Conservation (phyloP, 2,113 vertebrate species). For the Alosa alosa region DNA sequence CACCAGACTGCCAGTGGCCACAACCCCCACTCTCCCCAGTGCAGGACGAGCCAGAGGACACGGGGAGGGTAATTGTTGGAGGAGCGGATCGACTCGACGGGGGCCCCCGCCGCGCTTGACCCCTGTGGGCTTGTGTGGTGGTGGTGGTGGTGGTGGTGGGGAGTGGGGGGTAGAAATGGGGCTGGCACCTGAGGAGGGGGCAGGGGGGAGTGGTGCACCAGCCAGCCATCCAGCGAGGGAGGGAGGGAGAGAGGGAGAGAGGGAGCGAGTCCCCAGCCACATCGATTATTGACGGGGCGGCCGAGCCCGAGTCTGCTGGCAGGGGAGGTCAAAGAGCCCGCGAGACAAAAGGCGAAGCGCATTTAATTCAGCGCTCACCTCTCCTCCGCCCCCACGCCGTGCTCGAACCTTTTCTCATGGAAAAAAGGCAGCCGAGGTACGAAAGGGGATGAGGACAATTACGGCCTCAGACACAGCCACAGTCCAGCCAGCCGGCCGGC, state of each 20-base stretch:
- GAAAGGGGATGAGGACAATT: conserved; percentile 65
- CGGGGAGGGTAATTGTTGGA: neutral
- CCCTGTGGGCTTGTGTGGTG: too few relatives aligned
- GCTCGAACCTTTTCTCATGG: conserved; percentile 69
- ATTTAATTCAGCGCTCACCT: conserved; percentile 64
- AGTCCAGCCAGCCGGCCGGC: neutral
- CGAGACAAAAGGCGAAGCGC: conserved; percentile 61
- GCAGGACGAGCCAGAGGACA: neutral
- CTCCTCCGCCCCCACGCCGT: conserved; percentile 45
- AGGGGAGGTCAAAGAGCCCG: conserved; percentile 56
- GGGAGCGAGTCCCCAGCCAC: conserved; percentile 17
- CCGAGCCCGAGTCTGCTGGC: conserved; percentile 44
- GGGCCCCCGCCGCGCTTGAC: neutral
- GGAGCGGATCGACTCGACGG: neutral
- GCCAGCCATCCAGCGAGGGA: neutral
- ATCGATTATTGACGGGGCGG: conserved; percentile 54
- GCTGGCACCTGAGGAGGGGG: neutral
- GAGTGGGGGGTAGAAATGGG: neutral
- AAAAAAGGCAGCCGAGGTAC: conserved; percentile 57
- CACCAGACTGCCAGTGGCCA: neutral
- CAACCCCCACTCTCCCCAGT: neutral
- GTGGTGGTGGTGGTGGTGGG: too few relatives aligned
- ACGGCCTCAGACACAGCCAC: conserved; percentile 53
- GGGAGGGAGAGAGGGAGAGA: conserved; percentile 1
- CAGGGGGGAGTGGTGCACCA: neutral